Base-by-base conservation (phyloP, 2,888 invertebrate genomes). In the Noctua janthina region DNA sequence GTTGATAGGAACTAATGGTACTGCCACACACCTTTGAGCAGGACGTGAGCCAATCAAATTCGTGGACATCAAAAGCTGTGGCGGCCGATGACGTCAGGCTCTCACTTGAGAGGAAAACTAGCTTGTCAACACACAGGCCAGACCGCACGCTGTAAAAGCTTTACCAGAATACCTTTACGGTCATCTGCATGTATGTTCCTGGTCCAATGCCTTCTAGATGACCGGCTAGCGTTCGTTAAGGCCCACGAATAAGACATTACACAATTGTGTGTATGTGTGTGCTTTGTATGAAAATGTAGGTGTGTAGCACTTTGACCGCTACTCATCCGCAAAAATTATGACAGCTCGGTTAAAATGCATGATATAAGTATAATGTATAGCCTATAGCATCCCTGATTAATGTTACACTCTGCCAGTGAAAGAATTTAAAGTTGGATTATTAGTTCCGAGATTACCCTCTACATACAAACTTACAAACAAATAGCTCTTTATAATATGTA, bases 21-120 rank as follows among this genome's bases (percentile, higher is more conserved):
- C 49, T 79, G 20, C 46, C 54, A 43, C 46, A 43, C 3, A 74
- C 20, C 46, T 74, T 74, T 81, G 51, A 68, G 46, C 15, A 62
- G 17, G 29, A 46, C 46, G 74, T 62, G 17, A 62, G 23, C 68
- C 75, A 68, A 59, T 81, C 75, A 54, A 74, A 74, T 23, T 81
- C 46, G 54, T 46, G 15, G 17, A 75, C 39, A 64, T 70, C 82
- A 51, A 67, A 76, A 67, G 77, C 82, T 15, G 10, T 64, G 54
- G 17, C 17, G 46, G 13, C 20, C n/a, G 49, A 15, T 69, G 29
- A 29, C 78, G 49, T 46, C 20, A 46, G 43, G 43, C 43, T 76
- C 3, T 51, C n/a, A 76, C 56, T 69, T 81, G 39, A 66, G 51
- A 59, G 56, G 82, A 66, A 62, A 62, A 46, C 39, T 23, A 43